These are phyloP conservation scores for Erythrolamprus reginae DNA, from an alignment of 2,113 vertebrate species.

Conservation along the genomic window DNA sequence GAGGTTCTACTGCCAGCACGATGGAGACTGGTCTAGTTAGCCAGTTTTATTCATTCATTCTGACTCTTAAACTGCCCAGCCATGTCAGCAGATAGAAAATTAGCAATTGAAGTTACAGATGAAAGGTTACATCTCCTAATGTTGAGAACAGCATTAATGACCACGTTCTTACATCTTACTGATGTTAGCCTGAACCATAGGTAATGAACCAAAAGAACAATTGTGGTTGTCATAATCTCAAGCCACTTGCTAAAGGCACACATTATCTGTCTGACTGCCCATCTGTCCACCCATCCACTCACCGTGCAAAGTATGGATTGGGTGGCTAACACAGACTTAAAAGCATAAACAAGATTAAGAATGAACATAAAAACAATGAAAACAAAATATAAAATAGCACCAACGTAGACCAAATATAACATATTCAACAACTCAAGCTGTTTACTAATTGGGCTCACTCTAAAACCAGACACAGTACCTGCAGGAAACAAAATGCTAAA, in stretches of 20 bases:
- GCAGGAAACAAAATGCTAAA: not conserved
- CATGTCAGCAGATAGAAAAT: not conserved
- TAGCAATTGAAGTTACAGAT: not conserved
- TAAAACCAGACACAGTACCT: not conserved
- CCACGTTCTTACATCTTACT: not conserved
- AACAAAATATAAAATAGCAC: not conserved
- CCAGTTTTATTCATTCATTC: not conserved
- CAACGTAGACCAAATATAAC: not conserved
- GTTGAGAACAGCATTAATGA: not conserved
- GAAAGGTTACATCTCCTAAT: not conserved
- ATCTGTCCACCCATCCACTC: not conserved
- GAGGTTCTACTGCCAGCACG: not conserved
- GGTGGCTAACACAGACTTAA: not conserved
- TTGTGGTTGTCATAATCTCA: not conserved
- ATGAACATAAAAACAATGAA: not conserved
- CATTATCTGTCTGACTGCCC: not conserved
- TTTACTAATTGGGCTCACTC: not conserved
- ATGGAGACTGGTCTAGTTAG: not conserved
- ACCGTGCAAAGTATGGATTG: not conserved
- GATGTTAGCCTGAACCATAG: not conserved
- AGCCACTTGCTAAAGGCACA: not conserved
- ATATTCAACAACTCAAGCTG: not conserved
- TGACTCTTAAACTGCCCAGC: not conserved
- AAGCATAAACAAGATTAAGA: not conserved
- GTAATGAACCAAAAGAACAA: not conserved